A percentile compares a stretch with the other conserved stretches of the same genome.
Evolutionary conservation across 2,113 vertebrate genomes (phyloP).

Genomic region (Dromiciops gliroides): DNA sequence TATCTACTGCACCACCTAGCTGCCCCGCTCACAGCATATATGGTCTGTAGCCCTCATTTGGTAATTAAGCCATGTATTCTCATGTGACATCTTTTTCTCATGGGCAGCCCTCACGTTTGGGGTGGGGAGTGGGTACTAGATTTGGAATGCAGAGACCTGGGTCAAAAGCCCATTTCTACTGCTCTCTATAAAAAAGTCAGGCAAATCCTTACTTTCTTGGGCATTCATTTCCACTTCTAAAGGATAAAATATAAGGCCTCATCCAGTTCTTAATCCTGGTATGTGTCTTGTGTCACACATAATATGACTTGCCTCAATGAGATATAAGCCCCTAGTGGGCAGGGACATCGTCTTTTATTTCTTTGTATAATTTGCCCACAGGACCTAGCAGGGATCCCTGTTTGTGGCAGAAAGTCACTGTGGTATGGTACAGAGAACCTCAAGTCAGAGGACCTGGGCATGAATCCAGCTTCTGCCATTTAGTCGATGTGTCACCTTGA

Average conservation of each 20-base stretch:
- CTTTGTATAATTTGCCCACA: neutral
- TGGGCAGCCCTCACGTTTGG: neutral
- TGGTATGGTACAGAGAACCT: neutral
- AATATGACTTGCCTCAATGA: neutral
- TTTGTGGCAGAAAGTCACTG: neutral
- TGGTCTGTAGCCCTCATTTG: neutral
- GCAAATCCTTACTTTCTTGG: neutral
- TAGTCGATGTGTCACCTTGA: neutral
- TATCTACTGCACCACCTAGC: too few species aligned
- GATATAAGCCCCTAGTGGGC: neutral
- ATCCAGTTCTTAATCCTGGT: neutral
- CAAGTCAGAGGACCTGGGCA: neutral
- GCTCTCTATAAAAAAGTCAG: neutral
- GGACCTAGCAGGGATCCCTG: neutral
- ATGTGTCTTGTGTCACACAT: neutral
- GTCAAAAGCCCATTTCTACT: neutral
- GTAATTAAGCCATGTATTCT: neutral
- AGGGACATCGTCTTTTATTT: neutral
- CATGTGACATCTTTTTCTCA: neutral
- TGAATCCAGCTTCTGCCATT: neutral
- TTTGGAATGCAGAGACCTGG: neutral
- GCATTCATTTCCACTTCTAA: neutral
- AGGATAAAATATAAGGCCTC: neutral
- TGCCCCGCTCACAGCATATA: neutral
- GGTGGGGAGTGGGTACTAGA: neutral